Evolutionary conservation across 2,888 invertebrate species (phyloP), one percentile per base, ranked within the genome.

Genomic region (Rhimphoctona megacephalus): DNA sequence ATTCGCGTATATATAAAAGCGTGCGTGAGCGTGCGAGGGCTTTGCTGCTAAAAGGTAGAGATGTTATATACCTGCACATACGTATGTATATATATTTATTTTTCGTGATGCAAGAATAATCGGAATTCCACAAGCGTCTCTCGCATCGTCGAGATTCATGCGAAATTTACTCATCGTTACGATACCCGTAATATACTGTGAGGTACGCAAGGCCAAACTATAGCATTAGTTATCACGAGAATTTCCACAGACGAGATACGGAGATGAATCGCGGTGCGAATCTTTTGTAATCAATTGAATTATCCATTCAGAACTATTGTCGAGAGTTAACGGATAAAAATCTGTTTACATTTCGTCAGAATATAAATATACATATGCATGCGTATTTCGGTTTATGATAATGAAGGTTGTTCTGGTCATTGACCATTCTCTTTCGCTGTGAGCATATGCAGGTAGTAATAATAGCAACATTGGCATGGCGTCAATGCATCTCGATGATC

Each of bases 21-120:
- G 84, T 86, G 86, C 86, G 86, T 86, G 86, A 86, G 86, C 86
- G 81, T 81, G 81, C 84, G 81, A 84, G 77, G 54, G 64, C 36
- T 66, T 46, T 25, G 67, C 46, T 69, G 67, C 57, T 82, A 74
- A 81, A 74, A 81, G 74, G 54, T 76, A 43, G 43, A 79, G 54
- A 79, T 57, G 57, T 43, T 67, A 69, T 74, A 46, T 39, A 67
- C 64, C 17, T 57, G 22, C 49, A 54, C 30, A 49, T 33, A 22
- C 9, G 69, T 25, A 11, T 17, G 61, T 25, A 17, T 39, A 67
- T 67, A 46, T 19, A 66, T 67, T 54, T 30, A 76, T 64, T 17
- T 78, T 54, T 81, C 69, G 83, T 86, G 78, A 81, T 84, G 84
- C 84, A 84, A 86, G 81, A 83, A 84, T 83, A 72, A 81, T 84